These are phyloP conservation scores for Tyto alba DNA, from an alignment of 2,113 vertebrate species.

Conservation along the genomic window DNA sequence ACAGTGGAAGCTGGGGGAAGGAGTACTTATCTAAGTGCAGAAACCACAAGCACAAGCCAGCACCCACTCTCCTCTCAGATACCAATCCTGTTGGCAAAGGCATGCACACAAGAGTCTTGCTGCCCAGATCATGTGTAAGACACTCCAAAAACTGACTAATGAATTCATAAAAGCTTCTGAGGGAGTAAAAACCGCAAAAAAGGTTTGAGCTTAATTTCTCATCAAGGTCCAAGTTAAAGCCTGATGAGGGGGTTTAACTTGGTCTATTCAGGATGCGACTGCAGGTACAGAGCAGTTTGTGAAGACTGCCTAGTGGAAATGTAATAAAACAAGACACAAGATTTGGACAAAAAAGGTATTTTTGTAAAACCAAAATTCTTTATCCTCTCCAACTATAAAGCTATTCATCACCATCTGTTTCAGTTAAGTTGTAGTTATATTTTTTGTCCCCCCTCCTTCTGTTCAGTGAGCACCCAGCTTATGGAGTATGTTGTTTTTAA, in stretches of 20 bases:
- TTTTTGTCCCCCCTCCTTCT: not conserved
- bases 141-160: not conserved
- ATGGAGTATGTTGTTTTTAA: not conserved
- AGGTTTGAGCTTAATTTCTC: not conserved
- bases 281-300: not conserved
- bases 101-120: not conserved
- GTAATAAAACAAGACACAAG: not conserved
- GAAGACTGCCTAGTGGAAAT: not conserved
- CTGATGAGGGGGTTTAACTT: not conserved
- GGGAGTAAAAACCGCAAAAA: not conserved
- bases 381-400: not conserved
- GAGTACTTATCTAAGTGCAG: not conserved
- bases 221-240: not conserved
- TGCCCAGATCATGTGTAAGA: not conserved
- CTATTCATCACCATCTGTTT: not conserved
- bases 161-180: not conserved
- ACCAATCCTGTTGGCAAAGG: not conserved
- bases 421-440: not conserved
- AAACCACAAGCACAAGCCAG: not conserved
- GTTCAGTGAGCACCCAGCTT: not conserved
- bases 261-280: not conserved
- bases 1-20: fast-evolving
- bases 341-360: not conserved
- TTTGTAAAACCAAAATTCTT: not conserved
- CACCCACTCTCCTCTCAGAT: not conserved